Conservation (phyloP, 2,888 invertebrate species). For the Congeria kusceri region DNA sequence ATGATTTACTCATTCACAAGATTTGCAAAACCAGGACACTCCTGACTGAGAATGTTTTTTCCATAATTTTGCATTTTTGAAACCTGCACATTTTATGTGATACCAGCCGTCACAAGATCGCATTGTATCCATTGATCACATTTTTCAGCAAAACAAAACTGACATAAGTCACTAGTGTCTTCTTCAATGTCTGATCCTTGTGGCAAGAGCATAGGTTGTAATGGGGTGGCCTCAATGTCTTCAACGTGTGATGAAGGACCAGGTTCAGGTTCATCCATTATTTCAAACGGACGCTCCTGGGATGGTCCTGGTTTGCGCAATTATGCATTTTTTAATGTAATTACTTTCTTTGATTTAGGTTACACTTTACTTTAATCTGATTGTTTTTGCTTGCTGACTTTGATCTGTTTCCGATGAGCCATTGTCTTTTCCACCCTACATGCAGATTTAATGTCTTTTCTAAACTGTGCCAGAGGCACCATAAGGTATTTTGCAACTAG, state of each 20-base stretch:
- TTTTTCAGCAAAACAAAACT: conserved; percentile 9
- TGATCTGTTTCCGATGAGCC: conserved; percentile 25
- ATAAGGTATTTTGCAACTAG: conserved; percentile 8
- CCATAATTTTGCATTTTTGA: conserved; percentile 10
- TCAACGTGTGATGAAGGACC: neutral
- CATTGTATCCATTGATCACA: conserved; percentile 16
- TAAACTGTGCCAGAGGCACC: conserved; percentile 12
- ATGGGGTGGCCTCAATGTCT: neutral
- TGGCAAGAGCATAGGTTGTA: neutral
- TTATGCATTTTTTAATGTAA: neutral
- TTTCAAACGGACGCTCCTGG: neutral
- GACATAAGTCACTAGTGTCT: conserved; percentile 12
- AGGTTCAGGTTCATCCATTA: neutral
- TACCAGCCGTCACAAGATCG: conserved; percentile 6
- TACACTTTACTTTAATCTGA: neutral
- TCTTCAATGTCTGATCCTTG: neutral
- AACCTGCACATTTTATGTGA: conserved; percentile 16
- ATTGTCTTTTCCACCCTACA: conserved; percentile 20
- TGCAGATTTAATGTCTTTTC: conserved; percentile 16
- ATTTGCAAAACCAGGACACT: conserved; percentile 10
- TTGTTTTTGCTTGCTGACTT: conserved; percentile 5
- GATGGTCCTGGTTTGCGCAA: neutral
- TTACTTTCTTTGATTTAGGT: neutral
- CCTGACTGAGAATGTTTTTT: neutral
- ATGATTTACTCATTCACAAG: neutral